Conservation (phyloP, 2,113 vertebrate species). For the Platichthys flesus region DNA sequence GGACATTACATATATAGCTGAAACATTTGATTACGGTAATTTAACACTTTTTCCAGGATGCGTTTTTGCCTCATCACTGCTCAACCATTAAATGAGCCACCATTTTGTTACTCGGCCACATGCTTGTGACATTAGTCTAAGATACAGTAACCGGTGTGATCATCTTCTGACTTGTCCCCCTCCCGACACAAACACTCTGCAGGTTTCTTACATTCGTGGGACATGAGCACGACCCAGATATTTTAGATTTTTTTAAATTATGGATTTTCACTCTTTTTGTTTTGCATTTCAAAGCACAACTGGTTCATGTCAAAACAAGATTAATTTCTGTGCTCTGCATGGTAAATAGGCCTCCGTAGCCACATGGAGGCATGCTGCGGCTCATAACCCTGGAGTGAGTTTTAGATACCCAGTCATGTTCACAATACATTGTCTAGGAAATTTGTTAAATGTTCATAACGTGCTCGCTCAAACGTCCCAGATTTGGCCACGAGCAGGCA, state of each 20-base stretch:
- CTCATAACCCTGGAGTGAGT: constrained; percentile 64
- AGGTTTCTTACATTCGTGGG: neutral
- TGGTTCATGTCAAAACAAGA: constrained; percentile 45
- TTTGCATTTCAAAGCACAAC: constrained; percentile 44
- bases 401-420: constrained; percentile 68
- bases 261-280: constrained; percentile 24
- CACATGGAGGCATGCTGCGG: constrained; percentile 43
- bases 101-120: neutral
- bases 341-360: constrained; percentile 53
- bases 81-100: neutral
- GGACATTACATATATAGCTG: too few species aligned
- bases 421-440: constrained; percentile 72
- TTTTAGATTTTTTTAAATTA: neutral
- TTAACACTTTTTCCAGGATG: neutral
- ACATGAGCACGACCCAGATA: neutral
- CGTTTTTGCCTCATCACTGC: neutral
- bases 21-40: neutral
- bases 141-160: neutral
- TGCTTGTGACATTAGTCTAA: neutral
- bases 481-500: constrained; percentile 76
- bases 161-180: neutral
- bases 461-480: constrained; percentile 69
- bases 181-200: neutral
- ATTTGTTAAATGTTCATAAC: constrained; percentile 79
- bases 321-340: constrained; percentile 48